phyloP scores from a whole-genome alignment of 2,797 vertebrate genomes.

The Cossypha dichroa region DNA sequence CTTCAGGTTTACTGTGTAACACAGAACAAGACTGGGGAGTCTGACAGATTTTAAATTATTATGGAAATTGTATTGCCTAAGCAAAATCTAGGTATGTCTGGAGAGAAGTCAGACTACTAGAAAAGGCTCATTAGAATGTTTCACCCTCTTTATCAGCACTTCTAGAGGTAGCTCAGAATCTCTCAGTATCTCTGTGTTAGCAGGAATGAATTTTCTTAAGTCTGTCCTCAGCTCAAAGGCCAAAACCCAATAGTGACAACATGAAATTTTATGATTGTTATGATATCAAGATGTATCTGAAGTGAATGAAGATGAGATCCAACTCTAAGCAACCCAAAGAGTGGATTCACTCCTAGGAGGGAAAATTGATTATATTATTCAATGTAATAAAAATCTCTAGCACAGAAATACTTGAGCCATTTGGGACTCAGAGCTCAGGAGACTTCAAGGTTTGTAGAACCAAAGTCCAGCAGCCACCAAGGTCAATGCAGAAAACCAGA shows the following conservation, averaged over 20 bases:
- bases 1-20: slow-evolving; percentile 18
- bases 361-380: not conserved
- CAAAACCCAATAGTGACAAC: not conserved
- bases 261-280: not conserved
- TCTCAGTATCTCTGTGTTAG: not conserved
- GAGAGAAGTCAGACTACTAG: not conserved
- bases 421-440: not conserved
- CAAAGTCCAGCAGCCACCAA: not conserved
- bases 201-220: not conserved
- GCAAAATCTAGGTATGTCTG: not conserved
- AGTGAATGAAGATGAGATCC: not conserved
- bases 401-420: not conserved
- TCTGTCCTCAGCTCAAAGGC: not conserved
- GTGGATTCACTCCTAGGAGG: not conserved
- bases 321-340: not conserved
- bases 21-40: not conserved
- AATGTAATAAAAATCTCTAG: not conserved
- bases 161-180: not conserved
- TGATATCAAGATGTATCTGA: not conserved
- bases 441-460: not conserved
- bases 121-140: not conserved
- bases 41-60: slow-evolving; percentile 17
- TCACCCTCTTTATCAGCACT: not conserved
- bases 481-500: not conserved
- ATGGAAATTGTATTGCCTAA: slow-evolving; percentile 2